Base-by-base conservation (phyloP, 2,888 invertebrate species). In the Pyrocoelia pectoralis region DNA sequence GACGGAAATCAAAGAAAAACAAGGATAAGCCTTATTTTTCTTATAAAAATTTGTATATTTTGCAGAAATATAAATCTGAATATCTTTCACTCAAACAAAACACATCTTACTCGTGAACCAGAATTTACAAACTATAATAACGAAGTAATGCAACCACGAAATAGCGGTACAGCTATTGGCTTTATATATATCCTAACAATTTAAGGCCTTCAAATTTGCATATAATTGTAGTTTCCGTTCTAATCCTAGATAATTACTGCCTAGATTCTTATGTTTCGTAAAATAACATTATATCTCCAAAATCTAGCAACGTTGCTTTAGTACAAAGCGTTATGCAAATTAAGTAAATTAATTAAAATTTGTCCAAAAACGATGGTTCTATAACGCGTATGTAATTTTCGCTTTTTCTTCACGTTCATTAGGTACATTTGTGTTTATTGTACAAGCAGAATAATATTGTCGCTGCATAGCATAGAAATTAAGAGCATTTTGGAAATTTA, bases 141-240 rank as follows among this genome's bases (percentile, higher is more conserved):
- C 51, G 18, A 50, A 50, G 61, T 51, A 61, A 61, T 41, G 51
- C 51, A 60, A 61, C 56, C 56, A 56, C 56, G 40, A 50, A 50
- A 56, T 17, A 18, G 13, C 15, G 4, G 41, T 46, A 10, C 14
- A 46, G 17, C 46, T 17, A 46, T 46, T n/a, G 46, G 1, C 14
- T 46, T 46, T 46, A 46, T 17, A 15, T 6, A 1, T 46, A 46
- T 46, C 33, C 33, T 24, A 24, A 6, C 33, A 33, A 8, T n/a
- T 46, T 46, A 46, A 10, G 46, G 15, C 17, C 46, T 46, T 46
- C 17, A 17, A 46, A 46, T 46, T 46, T 46, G 46, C 46, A 46
- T 46, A 46, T 46, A 46, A 46, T 17, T 46, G 46, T 17, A 46
- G 46, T 18, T 46, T 15, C 46, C 18, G 17, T 46, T 46, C 17